Base-by-base conservation (phyloP, 2,888 invertebrate genomes). In the Hemaris fuciformis region DNA sequence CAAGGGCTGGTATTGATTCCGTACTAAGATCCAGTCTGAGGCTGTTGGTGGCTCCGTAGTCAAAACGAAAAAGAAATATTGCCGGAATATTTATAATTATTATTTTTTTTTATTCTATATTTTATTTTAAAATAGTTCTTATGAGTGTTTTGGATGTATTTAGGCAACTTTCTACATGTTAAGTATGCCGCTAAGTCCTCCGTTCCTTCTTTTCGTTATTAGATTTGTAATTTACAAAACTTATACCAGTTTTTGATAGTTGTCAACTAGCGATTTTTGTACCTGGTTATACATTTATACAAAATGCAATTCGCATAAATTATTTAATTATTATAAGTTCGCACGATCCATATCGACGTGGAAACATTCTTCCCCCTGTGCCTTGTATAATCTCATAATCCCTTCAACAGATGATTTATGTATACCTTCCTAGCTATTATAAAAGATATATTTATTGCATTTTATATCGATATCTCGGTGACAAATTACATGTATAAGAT, bases 321-420 rank as follows among this genome's bases (percentile, higher is more conserved):
- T 22, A 23, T 6, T 20, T n/a, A 45, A 46, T 23, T 23, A 13
- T 46, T 23, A 46, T 23, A 22, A 13, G 22, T 20, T 23, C 45
- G n/a, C 41, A 46, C 23, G 10, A n/a, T 5, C 15, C 48, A 60
- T 60, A 48, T 60, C 53, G 41, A 22, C 34, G 20, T 46, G 38
- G 20, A 38, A 31, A 34, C 41, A 23, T 57, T 41, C 38, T 46
- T 57, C 45, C 45, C 53, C 59, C 63, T 64, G 60, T 68, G 63
- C 66, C 66, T 70, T 63, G 48, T 62, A 59, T 53, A 53, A 18
- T 34, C 23, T 46, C 57, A 53, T 27, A 15, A 58, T 41, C 18
- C 27, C 48, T 38, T 23, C 7, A 22, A 45, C 5, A 20, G 22
- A 10, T 18, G 45, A 10, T 8, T 8, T n/a, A 8, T n/a, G 34